phyloP scores from a whole-genome alignment of 2,113 vertebrate genomes.

The Acrocephalus arundinaceus region DNA sequence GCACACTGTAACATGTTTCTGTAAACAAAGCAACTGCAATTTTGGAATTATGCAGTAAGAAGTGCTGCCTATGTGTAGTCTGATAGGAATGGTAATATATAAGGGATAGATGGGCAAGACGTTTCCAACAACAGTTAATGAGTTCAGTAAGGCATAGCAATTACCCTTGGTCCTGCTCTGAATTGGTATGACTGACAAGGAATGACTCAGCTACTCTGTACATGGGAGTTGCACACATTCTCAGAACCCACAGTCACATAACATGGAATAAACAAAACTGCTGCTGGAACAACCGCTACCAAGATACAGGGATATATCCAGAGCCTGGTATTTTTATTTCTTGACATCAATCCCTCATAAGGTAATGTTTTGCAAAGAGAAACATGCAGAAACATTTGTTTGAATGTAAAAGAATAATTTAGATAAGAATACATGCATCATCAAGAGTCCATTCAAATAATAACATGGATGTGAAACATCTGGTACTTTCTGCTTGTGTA shows the following conservation, averaged over 20 bases:
- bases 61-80: background rate
- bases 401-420: background rate
- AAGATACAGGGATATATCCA: background rate
- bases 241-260: background rate
- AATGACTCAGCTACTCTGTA: slow-evolving; percentile 19
- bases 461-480: background rate
- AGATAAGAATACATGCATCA: background rate
- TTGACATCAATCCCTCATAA: background rate
- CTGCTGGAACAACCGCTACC: background rate
- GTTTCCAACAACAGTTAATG: background rate
- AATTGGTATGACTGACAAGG: background rate
- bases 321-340: background rate
- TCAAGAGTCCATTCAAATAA: background rate
- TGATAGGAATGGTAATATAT: background rate
- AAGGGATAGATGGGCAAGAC: background rate
- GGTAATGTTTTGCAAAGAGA: background rate
- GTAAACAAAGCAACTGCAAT: background rate
- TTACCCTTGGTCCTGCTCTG: background rate
- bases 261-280: background rate
- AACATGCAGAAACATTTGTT: background rate
- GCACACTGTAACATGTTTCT: background rate
- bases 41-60: background rate
- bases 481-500: background rate
- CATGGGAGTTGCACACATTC: background rate
- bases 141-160: background rate